These are phyloP conservation scores for Eupsittula cactorum DNA, from an alignment of 2,113 vertebrate species.

Conservation along the genomic window DNA sequence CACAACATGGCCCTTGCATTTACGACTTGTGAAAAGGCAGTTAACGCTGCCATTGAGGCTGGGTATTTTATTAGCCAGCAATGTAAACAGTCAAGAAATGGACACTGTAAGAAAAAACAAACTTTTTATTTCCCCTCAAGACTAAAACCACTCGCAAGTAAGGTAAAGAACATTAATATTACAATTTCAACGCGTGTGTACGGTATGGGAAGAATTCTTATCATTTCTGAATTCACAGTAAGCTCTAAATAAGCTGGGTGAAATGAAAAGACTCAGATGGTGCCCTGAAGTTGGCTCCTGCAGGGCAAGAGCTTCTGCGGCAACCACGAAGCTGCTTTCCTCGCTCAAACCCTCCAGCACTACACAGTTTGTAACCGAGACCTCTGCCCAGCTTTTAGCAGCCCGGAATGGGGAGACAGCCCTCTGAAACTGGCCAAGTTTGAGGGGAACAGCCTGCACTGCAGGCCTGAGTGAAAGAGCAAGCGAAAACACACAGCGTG, in stretches of 20 bases:
- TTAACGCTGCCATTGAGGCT: not conserved
- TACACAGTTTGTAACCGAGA: not conserved
- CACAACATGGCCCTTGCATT: not conserved
- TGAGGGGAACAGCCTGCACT: not conserved
- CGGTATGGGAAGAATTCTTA: accelerated
- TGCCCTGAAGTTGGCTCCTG: not conserved
- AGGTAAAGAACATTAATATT: not conserved
- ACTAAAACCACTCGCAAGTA: not conserved
- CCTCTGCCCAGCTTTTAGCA: accelerated
- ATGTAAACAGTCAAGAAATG: not conserved
- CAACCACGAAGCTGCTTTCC: accelerated
- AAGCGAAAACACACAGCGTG: not conserved
- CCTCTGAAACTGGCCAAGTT: too few relatives aligned
- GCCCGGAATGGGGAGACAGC: accelerated
- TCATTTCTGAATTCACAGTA: not conserved
- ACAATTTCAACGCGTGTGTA: not conserved
- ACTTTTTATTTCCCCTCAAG: too few relatives aligned
- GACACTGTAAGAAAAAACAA: not conserved
- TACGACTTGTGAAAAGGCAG: not conserved
- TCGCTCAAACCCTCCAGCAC: not conserved
- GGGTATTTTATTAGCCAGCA: not conserved
- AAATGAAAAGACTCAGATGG: accelerated
- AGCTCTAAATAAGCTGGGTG: not conserved
- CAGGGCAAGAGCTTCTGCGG: not conserved
- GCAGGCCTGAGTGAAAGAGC: not conserved